Conservation (phyloP, 2,797 vertebrate species). For the Pipistrellus pipistrellus region DNA sequence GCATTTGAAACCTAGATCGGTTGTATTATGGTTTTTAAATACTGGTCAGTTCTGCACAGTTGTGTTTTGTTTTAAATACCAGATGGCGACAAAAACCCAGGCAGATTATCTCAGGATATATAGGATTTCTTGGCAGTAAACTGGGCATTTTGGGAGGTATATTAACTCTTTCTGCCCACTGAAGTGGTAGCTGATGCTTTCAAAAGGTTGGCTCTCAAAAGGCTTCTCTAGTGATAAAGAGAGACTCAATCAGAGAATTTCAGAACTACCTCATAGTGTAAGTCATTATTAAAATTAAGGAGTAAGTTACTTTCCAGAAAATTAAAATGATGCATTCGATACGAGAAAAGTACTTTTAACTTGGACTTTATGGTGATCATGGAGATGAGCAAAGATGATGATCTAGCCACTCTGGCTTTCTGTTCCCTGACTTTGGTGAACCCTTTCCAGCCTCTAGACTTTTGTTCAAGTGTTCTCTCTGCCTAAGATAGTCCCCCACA, state of each 20-base stretch:
- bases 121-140: constrained; percentile 77
- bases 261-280: background rate
- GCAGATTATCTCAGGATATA: constrained; percentile 74
- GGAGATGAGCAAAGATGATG: background rate
- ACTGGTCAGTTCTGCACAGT: constrained; percentile 33
- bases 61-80: constrained; percentile 79
- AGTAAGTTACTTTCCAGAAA: background rate
- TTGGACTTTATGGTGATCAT: background rate
- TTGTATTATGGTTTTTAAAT: constrained; percentile 53
- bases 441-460: background rate
- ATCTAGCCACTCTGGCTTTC: background rate
- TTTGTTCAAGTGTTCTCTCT: background rate
- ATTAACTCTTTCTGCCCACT: constrained; percentile 74
- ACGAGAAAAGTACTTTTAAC: background rate
- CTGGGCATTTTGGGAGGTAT: background rate
- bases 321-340: background rate
- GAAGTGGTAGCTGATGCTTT: constrained; percentile 22
- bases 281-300: constrained; percentile 12
- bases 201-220: constrained; percentile 15
- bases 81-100: constrained; percentile 72
- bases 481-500: background rate
- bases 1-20: constrained; percentile 62
- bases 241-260: constrained; percentile 14
- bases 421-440: background rate
- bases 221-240: background rate